These are phyloP conservation scores for Augochlora pura DNA, from an alignment of 1,140 invertebrate genomes.

Conservation along the genomic window DNA sequence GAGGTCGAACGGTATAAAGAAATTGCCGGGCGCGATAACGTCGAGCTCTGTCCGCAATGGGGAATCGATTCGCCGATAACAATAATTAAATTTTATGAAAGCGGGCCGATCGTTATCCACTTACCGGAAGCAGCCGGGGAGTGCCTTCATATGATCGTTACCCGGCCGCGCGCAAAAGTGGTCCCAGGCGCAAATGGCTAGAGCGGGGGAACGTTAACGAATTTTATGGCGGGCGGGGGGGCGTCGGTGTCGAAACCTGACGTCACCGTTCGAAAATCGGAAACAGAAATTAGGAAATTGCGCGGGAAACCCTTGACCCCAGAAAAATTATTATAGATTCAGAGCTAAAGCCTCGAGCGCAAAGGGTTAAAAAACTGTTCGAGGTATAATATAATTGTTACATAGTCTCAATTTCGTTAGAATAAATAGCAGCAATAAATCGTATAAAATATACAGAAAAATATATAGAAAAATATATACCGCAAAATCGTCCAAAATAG, in stretches of 20 bases:
- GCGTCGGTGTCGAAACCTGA: neutral
- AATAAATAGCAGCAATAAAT: too few species aligned
- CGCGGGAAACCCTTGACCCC: too few species aligned
- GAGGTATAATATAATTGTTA: too few species aligned
- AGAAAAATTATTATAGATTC: too few species aligned
- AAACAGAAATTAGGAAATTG: too few species aligned
- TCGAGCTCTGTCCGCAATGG: neutral
- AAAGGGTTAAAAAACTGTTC: too few species aligned
- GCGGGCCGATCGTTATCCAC: neutral
- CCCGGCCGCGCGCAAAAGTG: neutral
- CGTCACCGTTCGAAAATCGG: neutral
- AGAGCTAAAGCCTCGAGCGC: too few species aligned
- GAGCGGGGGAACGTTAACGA: neutral
- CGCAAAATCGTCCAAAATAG: too few species aligned
- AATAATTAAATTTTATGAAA: slow-evolving; percentile 1
- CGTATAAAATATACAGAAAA: too few species aligned
- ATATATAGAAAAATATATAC: too few species aligned
- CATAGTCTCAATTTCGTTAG: too few species aligned
- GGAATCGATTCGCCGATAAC: neutral
- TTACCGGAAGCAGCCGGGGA: neutral
- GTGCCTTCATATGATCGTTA: neutral
- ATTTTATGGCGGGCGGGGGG: slow-evolving; percentile 7
- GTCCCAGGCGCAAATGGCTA: neutral
- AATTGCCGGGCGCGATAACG: neutral
- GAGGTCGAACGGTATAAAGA: neutral